These are phyloP conservation scores for Noctuana brunneofusca DNA, from an alignment of 2,888 invertebrate species.

Conservation along the genomic window DNA sequence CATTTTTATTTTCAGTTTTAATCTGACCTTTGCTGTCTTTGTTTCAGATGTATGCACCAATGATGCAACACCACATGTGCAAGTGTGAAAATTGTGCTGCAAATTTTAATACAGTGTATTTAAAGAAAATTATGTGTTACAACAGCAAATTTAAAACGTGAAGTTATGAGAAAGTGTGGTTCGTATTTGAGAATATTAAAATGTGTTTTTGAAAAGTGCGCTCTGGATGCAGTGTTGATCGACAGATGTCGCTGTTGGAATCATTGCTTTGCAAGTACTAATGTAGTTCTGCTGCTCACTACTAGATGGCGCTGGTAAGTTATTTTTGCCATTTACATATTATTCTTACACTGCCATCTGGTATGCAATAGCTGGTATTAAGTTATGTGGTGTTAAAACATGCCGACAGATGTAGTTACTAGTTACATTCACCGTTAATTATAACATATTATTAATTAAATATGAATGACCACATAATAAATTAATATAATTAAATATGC, in stretches of 20 bases:
- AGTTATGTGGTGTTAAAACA: constrained; percentile 23
- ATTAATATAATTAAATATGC: no score
- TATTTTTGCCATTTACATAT: neutral
- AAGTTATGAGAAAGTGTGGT: constrained; percentile 38
- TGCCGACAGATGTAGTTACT: constrained; percentile 53
- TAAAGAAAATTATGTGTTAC: constrained; percentile 52
- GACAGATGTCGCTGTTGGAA: constrained; percentile 70
- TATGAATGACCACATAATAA: no score
- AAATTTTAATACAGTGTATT: constrained; percentile 56
- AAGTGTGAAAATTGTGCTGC: constrained; percentile 62
- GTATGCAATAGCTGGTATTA: constrained; percentile 47
- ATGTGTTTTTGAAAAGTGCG: constrained; percentile 60
- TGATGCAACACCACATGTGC: constrained; percentile 67
- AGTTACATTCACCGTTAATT: no score
- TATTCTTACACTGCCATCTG: constrained; percentile 51
- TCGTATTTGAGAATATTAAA: constrained; percentile 36
- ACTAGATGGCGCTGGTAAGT: constrained; percentile 72
- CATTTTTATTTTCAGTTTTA: constrained; percentile 12
- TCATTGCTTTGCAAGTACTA: constrained; percentile 60
- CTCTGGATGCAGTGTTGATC: constrained; percentile 78
- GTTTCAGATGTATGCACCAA: constrained; percentile 68
- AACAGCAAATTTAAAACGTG: constrained; percentile 57
- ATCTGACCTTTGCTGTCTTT: constrained; percentile 42
- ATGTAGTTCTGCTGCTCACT: constrained; percentile 57
- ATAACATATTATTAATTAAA: no score